Evolutionary conservation across 2,113 vertebrate genomes (phyloP).

Genomic region (Vulpes lagopus): DNA sequence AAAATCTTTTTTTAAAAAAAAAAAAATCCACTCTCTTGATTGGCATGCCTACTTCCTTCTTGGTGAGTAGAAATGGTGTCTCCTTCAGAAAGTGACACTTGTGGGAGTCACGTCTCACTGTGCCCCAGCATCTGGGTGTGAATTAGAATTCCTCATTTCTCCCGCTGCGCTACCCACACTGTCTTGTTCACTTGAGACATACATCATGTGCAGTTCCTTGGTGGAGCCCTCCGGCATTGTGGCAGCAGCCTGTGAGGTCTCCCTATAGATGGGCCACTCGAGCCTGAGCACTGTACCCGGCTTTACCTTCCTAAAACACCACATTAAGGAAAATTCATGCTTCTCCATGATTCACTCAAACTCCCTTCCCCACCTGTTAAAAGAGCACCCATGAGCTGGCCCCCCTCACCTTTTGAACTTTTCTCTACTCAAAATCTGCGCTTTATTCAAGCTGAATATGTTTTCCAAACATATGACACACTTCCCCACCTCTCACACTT

Average conservation of each 20-base stretch:
- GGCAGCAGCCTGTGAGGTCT: neutral
- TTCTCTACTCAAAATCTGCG: neutral
- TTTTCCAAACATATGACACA: slow-evolving; percentile 16
- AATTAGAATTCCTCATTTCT: neutral
- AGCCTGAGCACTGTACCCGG: neutral
- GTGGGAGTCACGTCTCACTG: neutral
- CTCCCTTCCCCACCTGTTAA: neutral
- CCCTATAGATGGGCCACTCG: neutral
- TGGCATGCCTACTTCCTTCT: neutral
- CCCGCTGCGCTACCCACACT: neutral
- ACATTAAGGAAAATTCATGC: neutral
- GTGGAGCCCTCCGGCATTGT: neutral
- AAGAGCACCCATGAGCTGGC: neutral
- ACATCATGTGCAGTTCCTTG: neutral
- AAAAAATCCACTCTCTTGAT: neutral
- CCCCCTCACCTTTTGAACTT: neutral
- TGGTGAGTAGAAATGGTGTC: neutral
- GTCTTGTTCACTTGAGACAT: neutral
- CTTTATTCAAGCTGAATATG: neutral
- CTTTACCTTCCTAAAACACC: neutral
- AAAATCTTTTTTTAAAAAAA: neutral
- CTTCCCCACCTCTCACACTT: neutral
- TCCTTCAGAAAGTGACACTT: neutral
- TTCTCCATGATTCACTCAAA: neutral
- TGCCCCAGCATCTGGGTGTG: neutral